Evolutionary conservation across 2,888 invertebrate species (phyloP), one percentile per base, ranked within the genome.

Genomic region (Ganaspis brasiliensis): DNA sequence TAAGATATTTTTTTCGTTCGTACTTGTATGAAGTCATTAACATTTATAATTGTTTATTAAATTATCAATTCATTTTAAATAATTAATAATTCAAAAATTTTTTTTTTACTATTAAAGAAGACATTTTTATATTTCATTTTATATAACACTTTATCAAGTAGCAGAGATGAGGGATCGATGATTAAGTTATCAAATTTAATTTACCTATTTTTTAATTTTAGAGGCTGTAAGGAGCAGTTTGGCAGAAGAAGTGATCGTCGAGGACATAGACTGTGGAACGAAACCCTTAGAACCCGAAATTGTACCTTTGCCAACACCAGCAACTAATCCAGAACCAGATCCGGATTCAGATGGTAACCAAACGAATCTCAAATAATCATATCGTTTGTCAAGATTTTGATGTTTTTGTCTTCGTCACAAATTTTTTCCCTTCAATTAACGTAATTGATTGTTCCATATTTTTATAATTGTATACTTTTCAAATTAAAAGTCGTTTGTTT

Each of bases 271-370:
- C 74, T 87, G 87, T 76, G 79, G 85, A 16, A 85, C 86, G 26
- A 90, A 89, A 63, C 89, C 89, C 0, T 77, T 90, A 12, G 86
- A 89, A 76, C 89, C 89, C 2, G 90, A 91, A 83, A 78, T 89
- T 61, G 82, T 89, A 49, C 88, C 90, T 21, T 55, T 87, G 78
- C 85, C 87, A 1, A 77, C 73, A 55, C 52, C 82, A n/a, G 76
- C 83, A 52, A 77, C 78, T 59, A 77, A 79, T 74, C 73, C 77
- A 57, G 77, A 81, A 73, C 81, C 79, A 52, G 87, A 91, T 86
- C 89, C 90, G 71, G 89, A 91, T 86, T 91, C 90, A 83, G 90
- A 91, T 88, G 91, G 91, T 91, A 91, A 91, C 84, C 84, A 88
- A 86, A 84, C 83, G 87, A 78, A 85, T 79, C 81, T 85, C 84